Evolutionary conservation across 2,888 invertebrate genomes (phyloP).

Genomic region (Apotomis turbidana): DNA sequence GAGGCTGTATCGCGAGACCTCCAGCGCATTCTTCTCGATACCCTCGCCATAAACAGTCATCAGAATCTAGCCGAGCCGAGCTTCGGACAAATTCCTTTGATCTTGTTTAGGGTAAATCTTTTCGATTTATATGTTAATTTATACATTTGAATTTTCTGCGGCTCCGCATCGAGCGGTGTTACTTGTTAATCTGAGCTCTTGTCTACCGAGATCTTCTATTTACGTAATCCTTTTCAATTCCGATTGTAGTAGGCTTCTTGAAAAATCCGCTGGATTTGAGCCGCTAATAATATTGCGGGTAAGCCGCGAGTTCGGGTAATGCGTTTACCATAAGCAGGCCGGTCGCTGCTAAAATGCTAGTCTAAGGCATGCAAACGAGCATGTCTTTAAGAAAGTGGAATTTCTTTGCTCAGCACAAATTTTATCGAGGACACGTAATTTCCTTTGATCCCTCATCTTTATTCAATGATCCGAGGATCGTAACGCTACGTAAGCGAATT

Average conservation of each 20-base stretch:
- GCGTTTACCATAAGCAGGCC: slow-evolving; percentile 32
- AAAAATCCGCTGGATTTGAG: slow-evolving; percentile 21
- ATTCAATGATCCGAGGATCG: slow-evolving; percentile 79
- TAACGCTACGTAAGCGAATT: slow-evolving; percentile 79
- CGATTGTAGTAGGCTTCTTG: slow-evolving; percentile 46
- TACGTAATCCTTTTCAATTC: slow-evolving; percentile 58
- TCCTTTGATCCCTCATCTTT: slow-evolving; percentile 82
- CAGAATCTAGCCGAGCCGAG: slow-evolving; percentile 61
- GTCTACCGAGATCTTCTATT: slow-evolving; percentile 56
- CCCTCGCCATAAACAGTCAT: slow-evolving; percentile 73
- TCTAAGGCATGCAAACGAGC: slow-evolving; percentile 67
- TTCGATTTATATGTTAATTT: slow-evolving; percentile 83
- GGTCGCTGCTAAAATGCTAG: slow-evolving; percentile 48
- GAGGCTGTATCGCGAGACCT: slow-evolving; percentile 56
- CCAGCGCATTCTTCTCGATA: slow-evolving; percentile 53
- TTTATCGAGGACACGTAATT: slow-evolving; percentile 77
- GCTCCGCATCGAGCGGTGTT: slow-evolving; percentile 64
- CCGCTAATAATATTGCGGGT: slow-evolving; percentile 26
- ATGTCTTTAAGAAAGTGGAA: slow-evolving; percentile 60
- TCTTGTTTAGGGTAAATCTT: slow-evolving; percentile 81
- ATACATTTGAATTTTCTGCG: slow-evolving; percentile 77
- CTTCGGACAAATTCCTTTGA: slow-evolving; percentile 80
- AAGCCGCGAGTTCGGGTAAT: slow-evolving; percentile 12
- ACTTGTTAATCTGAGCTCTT: slow-evolving; percentile 70
- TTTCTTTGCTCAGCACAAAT: slow-evolving; percentile 75